Evolutionary conservation across 2,797 vertebrate genomes (phyloP), one percentile per base, ranked within the genome.

Genomic region (Anas georgica): DNA sequence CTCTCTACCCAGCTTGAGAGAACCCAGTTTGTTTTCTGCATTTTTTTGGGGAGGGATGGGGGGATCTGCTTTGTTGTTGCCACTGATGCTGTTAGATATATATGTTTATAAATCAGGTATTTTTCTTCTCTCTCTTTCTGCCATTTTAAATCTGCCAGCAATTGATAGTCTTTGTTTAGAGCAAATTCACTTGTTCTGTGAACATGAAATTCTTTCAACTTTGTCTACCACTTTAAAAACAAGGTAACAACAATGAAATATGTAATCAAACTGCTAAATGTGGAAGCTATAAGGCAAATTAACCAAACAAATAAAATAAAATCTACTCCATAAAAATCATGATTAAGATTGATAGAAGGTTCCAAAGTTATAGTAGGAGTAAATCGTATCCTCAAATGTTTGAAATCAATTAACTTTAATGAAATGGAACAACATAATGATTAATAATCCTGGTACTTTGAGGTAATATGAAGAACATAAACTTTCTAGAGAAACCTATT

Each of bases 401-500:
- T 87, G 86, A 96, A 97, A 93, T 83, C 93, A 97, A 93, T 97
- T 97, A 97, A 82, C 11, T 86, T 39, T 84, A 96, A 96, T 96
- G 70, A 96, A 97, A 97, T 75, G 62, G 88, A 94, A 95, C 56
- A 94, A 83, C 69, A 95, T 83, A 97, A 90, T 80, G 69, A 96
- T 96, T 96, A 95, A 83, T 78, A 94, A 96, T 87, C 80, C 80
- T 83, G 22, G 31, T 81, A 87, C 82, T 96, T 95, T 70, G 80
- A 89, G 95, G 64, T 63, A 95, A 88, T 64, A 87, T 67, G 63
- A 82, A 59, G 74, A 96, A 93, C 75, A 92, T 46, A 95, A 95
- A 93, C 56, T 94, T 96, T 76, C 21, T 50, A 85, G 97, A 90
- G 74, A 94, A 93, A 91, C 17, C 46, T 55, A 91, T 92, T 89